These are phyloP conservation scores for Dichetophora obliterata DNA, from an alignment of 2,888 invertebrate genomes.

Conservation along the genomic window DNA sequence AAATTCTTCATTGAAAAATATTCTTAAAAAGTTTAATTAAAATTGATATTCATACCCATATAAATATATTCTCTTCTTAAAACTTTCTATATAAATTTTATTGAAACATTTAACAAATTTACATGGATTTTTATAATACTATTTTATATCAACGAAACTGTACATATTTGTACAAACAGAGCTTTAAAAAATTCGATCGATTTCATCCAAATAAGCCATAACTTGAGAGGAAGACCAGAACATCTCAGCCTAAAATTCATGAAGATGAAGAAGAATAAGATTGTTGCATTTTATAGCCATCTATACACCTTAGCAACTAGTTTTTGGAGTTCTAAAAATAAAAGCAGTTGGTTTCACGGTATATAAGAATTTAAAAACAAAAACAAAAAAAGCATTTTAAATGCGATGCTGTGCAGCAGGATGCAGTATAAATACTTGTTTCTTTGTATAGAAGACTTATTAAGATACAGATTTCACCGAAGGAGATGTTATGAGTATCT, in stretches of 20 bases:
- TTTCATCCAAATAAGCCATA: slow-evolving; percentile 37
- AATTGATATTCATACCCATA: background rate
- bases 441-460: slow-evolving; percentile 17
- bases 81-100: too few relatives aligned
- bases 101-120: background rate
- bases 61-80: too few relatives aligned
- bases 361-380: slow-evolving; percentile 22
- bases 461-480: slow-evolving; percentile 30
- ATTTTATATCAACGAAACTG: slow-evolving; percentile 27
- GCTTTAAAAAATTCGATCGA: slow-evolving; percentile 30
- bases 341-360: slow-evolving; percentile 16
- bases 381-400: slow-evolving; percentile 24
- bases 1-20: too few relatives aligned
- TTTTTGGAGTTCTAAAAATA: slow-evolving; percentile 67
- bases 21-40: too few relatives aligned
- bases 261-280: slow-evolving; percentile 35
- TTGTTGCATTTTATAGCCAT: slow-evolving; percentile 52
- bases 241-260: slow-evolving; percentile 28
- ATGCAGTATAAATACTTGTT: slow-evolving; percentile 36
- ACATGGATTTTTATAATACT: background rate
- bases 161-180: slow-evolving; percentile 18
- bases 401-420: slow-evolving; percentile 39
- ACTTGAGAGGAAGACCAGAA: slow-evolving; percentile 26
- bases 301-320: slow-evolving; percentile 66
- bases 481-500: slow-evolving; percentile 30